Percentiles rank a stretch among this genome's conserved stretches.
phyloP scores from a whole-genome alignment of 2,113 vertebrate genomes.

The Sylvilagus bachmani region DNA sequence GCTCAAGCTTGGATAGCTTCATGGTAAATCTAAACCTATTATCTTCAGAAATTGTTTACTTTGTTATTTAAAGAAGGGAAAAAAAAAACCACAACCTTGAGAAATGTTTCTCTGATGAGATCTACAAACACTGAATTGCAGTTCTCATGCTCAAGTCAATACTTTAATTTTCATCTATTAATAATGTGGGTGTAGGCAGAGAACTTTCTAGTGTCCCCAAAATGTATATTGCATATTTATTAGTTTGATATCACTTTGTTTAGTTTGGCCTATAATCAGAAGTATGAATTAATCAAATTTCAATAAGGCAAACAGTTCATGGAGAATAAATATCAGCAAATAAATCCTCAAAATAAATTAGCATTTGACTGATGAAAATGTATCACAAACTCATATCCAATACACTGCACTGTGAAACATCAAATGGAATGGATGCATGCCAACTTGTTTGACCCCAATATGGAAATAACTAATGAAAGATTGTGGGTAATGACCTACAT shows the following conservation, averaged over 20 bases:
- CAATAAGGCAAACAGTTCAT: constrained; percentile 64
- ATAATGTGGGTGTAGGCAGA: constrained; percentile 71
- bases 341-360: constrained; percentile 64
- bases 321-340: constrained; percentile 62
- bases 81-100: not conserved
- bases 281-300: constrained; percentile 77
- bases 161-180: constrained; percentile 77
- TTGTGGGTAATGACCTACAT: not conserved
- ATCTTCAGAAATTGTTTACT: not conserved
- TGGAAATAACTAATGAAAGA: not conserved
- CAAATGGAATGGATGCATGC: not conserved
- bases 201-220: not conserved
- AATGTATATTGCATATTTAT: constrained; percentile 57
- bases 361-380: constrained; percentile 44
- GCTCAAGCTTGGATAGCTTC: not conserved
- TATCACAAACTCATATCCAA: not conserved
- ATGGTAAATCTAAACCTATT: not conserved
- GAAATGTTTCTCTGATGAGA: constrained; percentile 50
- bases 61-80: constrained; percentile 10
- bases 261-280: constrained; percentile 46
- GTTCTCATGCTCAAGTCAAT: constrained; percentile 69
- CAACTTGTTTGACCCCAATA: constrained; percentile 14
- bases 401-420: not conserved
- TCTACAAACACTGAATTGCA: constrained; percentile 66
- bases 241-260: constrained; percentile 57